Evolutionary conservation across 1,140 invertebrate genomes (phyloP).

Genomic region (Micrasema minimum): DNA sequence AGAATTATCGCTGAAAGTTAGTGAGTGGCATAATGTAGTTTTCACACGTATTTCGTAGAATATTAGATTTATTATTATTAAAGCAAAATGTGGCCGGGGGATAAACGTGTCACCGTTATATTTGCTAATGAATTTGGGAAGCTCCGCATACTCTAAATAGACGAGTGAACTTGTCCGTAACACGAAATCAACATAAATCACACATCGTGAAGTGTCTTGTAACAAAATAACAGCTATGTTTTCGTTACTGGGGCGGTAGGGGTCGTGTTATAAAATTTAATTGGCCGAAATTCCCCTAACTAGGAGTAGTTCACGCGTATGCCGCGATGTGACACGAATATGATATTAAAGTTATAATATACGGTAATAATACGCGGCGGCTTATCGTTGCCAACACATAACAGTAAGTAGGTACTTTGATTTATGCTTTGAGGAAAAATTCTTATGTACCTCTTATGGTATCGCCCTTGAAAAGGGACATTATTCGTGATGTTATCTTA

Average conservation of each 20-base stretch:
- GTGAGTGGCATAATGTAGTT: no score
- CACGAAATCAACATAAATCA: slow-evolving; percentile 20
- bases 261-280: slow-evolving; percentile 24
- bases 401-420: not conserved
- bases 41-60: no score
- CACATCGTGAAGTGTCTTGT: slow-evolving; percentile 18
- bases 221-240: slow-evolving; percentile 17
- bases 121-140: not conserved
- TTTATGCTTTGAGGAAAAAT: slow-evolving; percentile 19
- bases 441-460: slow-evolving; percentile 13
- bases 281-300: slow-evolving; percentile 21
- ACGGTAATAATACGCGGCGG: not conserved
- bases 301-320: slow-evolving; percentile 25
- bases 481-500: slow-evolving; percentile 1
- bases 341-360: slow-evolving; percentile 30
- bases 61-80: no score
- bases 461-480: no score
- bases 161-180: slow-evolving; percentile 3
- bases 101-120: no score
- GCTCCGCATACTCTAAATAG: not conserved
- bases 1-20: no score
- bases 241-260: not conserved
- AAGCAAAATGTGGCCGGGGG: no score
- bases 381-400: not conserved
- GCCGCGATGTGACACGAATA: slow-evolving; percentile 27